Evolutionary conservation across 2,888 invertebrate genomes (phyloP), one percentile per base, ranked within the genome.

Genomic region (Drosophila algonquin): DNA sequence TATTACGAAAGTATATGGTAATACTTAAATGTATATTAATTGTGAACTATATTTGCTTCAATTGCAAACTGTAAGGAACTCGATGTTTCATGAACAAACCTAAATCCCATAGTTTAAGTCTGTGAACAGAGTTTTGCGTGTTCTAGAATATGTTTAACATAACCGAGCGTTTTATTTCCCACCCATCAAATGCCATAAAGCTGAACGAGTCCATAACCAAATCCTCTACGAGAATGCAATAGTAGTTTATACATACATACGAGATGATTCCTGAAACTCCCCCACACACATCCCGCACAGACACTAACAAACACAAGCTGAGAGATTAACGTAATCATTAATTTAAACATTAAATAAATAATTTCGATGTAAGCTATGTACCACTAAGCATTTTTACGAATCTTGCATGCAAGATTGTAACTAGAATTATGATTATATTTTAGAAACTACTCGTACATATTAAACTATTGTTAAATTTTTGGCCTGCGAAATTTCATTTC

Each of bases 401-500:
- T 46, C 51, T 63, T 63, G 63, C 63, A 57, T 70, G 62, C 61
- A 44, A 61, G 57, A 64, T 72, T 71, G 63, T 64, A 58, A 58
- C 50, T 52, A 70, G 58, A 44, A 59, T 69, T 60, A 69, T 67
- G 18, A 67, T 60, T 50, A 32, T 46, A 63, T 63, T 67, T 55
- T 61, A 68, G 74, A 60, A 51, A 64, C 65, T 18, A 53, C 40
- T 40, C 40, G 14, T 40, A 40, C 1, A 40, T 40, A 40, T 40
- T 16, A 12, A 18, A 68, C 50, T 44, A 73, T 68, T 79, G 62
- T 56, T 79, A 79, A 59, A 60, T 63, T 83, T 85, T 86, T 73
- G 84, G 84, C 84, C 82, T 81, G 78, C 82, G 75, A 87, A 86
- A 86, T 86, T 87, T 73, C 53, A 69, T 80, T 87, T 86, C 87